phyloP scores from a whole-genome alignment of 35 echinoderm and acorn worm genomes.

The Diadema setosum region DNA sequence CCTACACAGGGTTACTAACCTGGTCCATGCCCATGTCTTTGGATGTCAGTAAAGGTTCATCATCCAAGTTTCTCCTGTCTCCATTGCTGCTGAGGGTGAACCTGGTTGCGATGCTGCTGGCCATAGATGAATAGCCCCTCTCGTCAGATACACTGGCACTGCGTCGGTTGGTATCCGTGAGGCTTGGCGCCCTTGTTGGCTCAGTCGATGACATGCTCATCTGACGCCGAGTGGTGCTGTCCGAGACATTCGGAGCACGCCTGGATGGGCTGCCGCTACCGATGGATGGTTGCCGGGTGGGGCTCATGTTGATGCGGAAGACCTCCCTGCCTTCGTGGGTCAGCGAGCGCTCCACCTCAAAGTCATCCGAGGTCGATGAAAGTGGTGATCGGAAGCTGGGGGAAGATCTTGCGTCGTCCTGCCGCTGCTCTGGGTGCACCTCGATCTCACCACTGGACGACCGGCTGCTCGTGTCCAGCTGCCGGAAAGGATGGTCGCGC shows the following conservation, averaged over 20 bases:
- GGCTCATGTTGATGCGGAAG: slow-evolving; percentile 52
- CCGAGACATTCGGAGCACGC: background rate
- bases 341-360: slow-evolving; percentile 40
- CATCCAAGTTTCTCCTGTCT: background rate
- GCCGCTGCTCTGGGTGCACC: background rate
- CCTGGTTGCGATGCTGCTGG: background rate
- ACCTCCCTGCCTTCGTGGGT: slow-evolving; percentile 52
- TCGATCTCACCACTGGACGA: background rate
- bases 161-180: background rate
- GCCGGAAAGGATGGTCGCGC: background rate
- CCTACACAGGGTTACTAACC: slow-evolving; percentile 12
- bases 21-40: slow-evolving; percentile 91
- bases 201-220: background rate
- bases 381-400: background rate
- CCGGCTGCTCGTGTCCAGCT: background rate
- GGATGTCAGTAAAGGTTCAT: slow-evolving; percentile 33
- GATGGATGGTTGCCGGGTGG: slow-evolving; percentile 5
- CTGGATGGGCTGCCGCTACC: background rate
- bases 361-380: background rate
- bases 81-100: slow-evolving; percentile 5
- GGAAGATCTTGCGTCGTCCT: background rate
- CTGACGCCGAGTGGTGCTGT: background rate
- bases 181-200: background rate
- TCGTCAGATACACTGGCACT: slow-evolving; percentile 15
- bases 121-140: background rate